These are phyloP conservation scores for Lysandra coridon DNA, from an alignment of 2,888 invertebrate species.

Conservation along the genomic window DNA sequence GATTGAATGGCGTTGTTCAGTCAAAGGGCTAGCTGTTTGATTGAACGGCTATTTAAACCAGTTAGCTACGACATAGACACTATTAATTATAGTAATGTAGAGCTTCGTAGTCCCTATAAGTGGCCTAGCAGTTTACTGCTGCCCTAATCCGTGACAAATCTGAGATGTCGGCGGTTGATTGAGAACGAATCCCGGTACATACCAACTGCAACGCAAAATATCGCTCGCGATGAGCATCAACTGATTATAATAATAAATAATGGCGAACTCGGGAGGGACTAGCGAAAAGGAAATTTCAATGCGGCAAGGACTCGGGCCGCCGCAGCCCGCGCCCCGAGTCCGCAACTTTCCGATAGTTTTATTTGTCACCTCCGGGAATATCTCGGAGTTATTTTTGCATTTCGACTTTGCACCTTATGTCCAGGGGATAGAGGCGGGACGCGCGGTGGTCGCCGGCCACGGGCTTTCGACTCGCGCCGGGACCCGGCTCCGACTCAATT, in stretches of 20 bases:
- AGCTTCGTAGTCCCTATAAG: neutral
- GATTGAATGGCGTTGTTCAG: no score
- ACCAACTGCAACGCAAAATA: neutral
- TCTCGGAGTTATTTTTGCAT: slow-evolving; percentile 22
- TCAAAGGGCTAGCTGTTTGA: no score
- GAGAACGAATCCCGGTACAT: neutral
- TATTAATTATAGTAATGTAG: neutral
- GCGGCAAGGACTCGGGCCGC: neutral
- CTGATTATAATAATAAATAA: neutral
- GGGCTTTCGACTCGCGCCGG: slow-evolving; percentile 48
- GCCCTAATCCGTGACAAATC: neutral
- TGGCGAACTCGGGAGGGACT: neutral
- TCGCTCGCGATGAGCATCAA: neutral
- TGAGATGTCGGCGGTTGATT: neutral
- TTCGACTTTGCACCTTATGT: neutral
- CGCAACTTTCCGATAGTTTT: slow-evolving; percentile 22
- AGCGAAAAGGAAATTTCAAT: neutral
- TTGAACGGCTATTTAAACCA: no score
- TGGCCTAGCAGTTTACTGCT: neutral
- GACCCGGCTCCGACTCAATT: slow-evolving; percentile 46
- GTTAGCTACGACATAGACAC: neutral
- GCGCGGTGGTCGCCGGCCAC: slow-evolving; percentile 39
- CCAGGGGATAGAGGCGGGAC: slow-evolving; percentile 28
- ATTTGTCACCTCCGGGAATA: slow-evolving; percentile 23
- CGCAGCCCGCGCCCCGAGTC: neutral